Base-by-base conservation (phyloP, 2,113 vertebrate species). In the Glareola pratincola region DNA sequence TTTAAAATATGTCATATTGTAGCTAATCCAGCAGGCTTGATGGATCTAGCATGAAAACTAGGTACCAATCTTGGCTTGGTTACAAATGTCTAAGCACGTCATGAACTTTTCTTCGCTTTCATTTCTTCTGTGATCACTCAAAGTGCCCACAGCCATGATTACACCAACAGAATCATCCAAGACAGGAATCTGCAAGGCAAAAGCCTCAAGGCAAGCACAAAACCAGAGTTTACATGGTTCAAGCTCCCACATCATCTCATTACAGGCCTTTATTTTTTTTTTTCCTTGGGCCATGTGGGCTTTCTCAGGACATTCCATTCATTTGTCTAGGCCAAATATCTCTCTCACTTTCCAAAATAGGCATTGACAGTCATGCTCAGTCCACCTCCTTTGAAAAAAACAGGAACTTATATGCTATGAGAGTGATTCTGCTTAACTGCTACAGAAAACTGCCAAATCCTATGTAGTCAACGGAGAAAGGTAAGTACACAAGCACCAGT, bases 281-380 rank as follows among this genome's bases (percentile, higher is more conserved):
- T 1, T 9, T 23, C 51, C 66, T 39, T 2, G 3, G 83, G 83
- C 85, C 76, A 89, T 54, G 76, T 80, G 85, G 59, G 32, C 73
- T 91, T 91, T 92, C 79, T 96, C 83, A 94, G 75, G 79, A 96
- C 91, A 92, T 95, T 94, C 83, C 93, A 84, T 69, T 74, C 67
- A 84, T 92, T 80, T 90, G 60, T n/a, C 68, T 68, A 91, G 47
- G 64, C 72, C 76, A 94, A 81, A 84, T 29, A 51, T 59, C 56
- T 92, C 43, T 32, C 59, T 89, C 60, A 27, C 60, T 91, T 96
- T 95, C 93, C 89, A 78, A 91, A 96, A 90, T 4, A 92, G 88
- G 82, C 94, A 92, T 15, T 63, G 63, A 88, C 36, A 85, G 36
- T 23, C 39, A 57, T 18, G 79, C 8, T 73, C 5, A 80, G 83